Percentiles rank a stretch among this genome's conserved stretches.
Evolutionary conservation across 2,113 vertebrate genomes (phyloP).

Genomic region (Callaeas wilsoni): DNA sequence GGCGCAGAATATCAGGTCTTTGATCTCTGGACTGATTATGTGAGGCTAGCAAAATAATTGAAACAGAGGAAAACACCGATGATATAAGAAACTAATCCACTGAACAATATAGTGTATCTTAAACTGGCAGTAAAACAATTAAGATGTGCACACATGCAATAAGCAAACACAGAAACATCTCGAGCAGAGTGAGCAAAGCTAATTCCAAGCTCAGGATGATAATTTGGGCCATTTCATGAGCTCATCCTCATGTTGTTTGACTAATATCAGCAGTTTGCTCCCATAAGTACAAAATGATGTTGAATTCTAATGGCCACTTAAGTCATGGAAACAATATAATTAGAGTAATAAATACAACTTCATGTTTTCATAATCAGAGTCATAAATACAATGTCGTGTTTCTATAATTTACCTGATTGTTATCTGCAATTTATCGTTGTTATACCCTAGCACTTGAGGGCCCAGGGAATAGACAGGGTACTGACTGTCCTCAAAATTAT

Average conservation of each 20-base stretch:
- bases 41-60: not conserved
- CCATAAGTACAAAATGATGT: not conserved
- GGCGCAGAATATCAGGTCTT: not conserved
- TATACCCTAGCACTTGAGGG: not conserved
- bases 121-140: not conserved
- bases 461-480: not conserved
- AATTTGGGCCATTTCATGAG: not conserved
- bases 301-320: conserved; percentile 26
- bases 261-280: not conserved
- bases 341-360: conserved; percentile 17
- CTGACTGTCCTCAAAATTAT: not conserved
- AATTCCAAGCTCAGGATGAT: not conserved
- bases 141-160: not conserved
- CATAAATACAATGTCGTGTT: not conserved
- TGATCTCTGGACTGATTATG: not conserved
- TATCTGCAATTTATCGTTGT: not conserved
- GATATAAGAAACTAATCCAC: not conserved
- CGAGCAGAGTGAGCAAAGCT: not conserved
- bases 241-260: not conserved
- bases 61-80: not conserved
- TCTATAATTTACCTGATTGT: not conserved
- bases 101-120: not conserved
- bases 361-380: conserved; percentile 15
- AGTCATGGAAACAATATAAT: conserved; percentile 8
- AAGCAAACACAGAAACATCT: not conserved